A percentile compares a stretch with the other conserved stretches of the same genome.
phyloP scores from a whole-genome alignment of 2,113 vertebrate genomes.

The Pelmatolapia mariae region DNA sequence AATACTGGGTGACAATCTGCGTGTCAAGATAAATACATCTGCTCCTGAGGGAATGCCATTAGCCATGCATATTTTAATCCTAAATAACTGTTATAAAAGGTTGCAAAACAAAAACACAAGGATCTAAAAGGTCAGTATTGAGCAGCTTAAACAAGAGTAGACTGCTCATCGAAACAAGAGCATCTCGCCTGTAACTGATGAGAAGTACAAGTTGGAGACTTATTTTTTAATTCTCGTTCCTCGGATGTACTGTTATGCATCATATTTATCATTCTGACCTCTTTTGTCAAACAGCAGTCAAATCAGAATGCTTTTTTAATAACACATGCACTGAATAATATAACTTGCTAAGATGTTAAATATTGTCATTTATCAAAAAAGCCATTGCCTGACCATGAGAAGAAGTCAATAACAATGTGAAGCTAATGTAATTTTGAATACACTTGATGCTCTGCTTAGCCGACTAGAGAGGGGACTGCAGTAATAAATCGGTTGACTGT shows the following conservation, averaged over 20 bases:
- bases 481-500: conserved; percentile 37
- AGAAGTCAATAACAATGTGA: conserved; percentile 20
- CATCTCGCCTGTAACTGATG: conserved; percentile 25
- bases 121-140: conserved; percentile 10
- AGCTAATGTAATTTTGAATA: conserved; percentile 30
- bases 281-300: neutral
- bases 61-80: conserved; percentile 24
- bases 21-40: conserved; percentile 26
- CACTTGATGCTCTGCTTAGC: conserved; percentile 23
- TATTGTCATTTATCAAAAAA: conserved; percentile 22
- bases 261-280: neutral
- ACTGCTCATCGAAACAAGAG: conserved; percentile 23
- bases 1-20: neutral
- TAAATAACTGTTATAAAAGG: neutral
- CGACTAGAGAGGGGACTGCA: conserved; percentile 17
- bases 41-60: conserved; percentile 18
- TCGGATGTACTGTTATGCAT: neutral
- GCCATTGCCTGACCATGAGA: conserved; percentile 1
- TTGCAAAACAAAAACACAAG: neutral
- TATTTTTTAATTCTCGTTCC: accelerated
- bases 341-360: neutral
- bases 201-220: conserved; percentile 35
- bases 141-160: conserved; percentile 7
- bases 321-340: neutral
- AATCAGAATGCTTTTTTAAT: neutral